Percentiles rank a stretch among this genome's conserved stretches.
Conservation (phyloP, 2,797 vertebrate species). For the Alauda arvensis region DNA sequence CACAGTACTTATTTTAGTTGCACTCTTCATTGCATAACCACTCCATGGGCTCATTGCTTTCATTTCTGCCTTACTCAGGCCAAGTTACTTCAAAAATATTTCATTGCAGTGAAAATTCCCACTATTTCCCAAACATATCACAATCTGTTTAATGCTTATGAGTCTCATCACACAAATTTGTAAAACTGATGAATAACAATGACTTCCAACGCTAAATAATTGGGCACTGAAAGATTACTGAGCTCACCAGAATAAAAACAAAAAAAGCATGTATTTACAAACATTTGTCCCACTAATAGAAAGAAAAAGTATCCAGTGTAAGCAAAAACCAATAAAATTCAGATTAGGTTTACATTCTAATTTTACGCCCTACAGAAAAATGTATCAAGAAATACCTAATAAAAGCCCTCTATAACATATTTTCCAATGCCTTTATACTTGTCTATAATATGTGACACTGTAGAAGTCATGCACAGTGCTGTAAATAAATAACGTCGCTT, state of each 20-base stretch:
- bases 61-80: neutral
- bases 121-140: neutral
- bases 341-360: neutral
- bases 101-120: neutral
- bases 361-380: neutral
- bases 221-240: neutral
- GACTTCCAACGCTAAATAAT: neutral
- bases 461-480: neutral
- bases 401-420: neutral
- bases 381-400: neutral
- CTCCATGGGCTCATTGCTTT: neutral
- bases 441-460: neutral
- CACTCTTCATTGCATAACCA: fast-evolving
- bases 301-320: neutral
- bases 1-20: neutral
- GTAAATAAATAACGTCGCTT: neutral
- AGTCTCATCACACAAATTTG: neutral
- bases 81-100: neutral
- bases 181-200: neutral
- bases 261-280: neutral
- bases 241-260: neutral
- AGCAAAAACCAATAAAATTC: neutral
- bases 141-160: neutral
- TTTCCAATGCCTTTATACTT: neutral
- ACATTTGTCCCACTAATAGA: neutral